Base-by-base conservation (phyloP, 2,113 vertebrate species). In the Bubo blakistoni region DNA sequence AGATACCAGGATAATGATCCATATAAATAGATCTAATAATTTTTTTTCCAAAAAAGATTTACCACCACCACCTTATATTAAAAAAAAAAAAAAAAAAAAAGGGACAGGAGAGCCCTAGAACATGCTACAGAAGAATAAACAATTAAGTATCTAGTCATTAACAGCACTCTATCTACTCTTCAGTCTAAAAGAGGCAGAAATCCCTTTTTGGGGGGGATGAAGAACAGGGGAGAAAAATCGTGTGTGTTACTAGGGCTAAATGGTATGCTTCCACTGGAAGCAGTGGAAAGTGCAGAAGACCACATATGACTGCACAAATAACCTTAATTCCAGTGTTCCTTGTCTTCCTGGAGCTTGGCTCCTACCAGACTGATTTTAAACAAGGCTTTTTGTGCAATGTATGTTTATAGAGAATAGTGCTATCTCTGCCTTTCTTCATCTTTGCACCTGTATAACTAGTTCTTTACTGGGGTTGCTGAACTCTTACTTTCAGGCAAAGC, bases 361-460 rank as follows among this genome's bases (percentile, higher is more conserved):
- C 4, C 16, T 30, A 32, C 19, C 32, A 22, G 5, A 49, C 1
- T 32, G 15, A 38, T 27, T 88, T 62, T 20, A 61, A 88, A 32
- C 8, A 13, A n/a, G 52, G 10, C 4, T 36, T 73, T 36, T 13
- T 57, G 12, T 21, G 15, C 7, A 40, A 46, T 11, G 2, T 26
- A 9, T 27, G 9, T 29, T 11, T 42, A 7, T 7, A 70, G 59
- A 78, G 49, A n/a, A 16, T 0, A 0, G 17, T 32, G 5, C 5
- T 54, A 22, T 36, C 27, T 78, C 49, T 78, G 9, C 19, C 24
- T 67, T 59, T 32, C n/a, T 42, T 65, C 51, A 6, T 61, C 13
- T 88, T 79, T 86, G 25, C 27, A 21, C 7, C 10, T 20, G 2
- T 26, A 18, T 42, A 52, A n/a, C 29, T n/a, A 30, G 11, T 42